These are phyloP conservation scores for Panonychus citri DNA, from an alignment of 1,140 invertebrate species.

Conservation along the genomic window DNA sequence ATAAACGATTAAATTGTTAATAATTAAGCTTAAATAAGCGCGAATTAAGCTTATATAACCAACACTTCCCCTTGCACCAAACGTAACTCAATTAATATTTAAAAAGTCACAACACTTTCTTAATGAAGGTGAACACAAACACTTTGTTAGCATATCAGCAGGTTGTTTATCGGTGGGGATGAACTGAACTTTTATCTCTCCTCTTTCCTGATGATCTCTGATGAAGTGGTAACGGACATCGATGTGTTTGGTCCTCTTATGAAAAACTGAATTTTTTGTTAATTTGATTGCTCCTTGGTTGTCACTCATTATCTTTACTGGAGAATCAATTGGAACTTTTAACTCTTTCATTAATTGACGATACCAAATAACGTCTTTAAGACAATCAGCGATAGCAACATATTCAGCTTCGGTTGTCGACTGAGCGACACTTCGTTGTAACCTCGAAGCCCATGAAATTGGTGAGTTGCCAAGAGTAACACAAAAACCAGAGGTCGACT, in stretches of 20 bases:
- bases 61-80: too few relatives aligned
- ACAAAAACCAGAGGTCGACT: not conserved
- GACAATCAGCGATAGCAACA: slow-evolving; percentile 1
- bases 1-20: too few relatives aligned
- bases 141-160: slow-evolving; percentile 22
- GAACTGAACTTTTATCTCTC: not conserved
- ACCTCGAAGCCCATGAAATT: not conserved
- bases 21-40: too few relatives aligned
- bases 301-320: not conserved
- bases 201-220: slow-evolving; percentile 10
- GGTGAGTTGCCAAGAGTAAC: not conserved
- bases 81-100: too few relatives aligned
- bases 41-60: too few relatives aligned
- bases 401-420: slow-evolving; percentile 10
- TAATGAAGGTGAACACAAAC: not conserved
- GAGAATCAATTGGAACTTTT: not conserved
- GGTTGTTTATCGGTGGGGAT: slow-evolving; percentile 13
- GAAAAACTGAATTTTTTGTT: not conserved
- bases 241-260: slow-evolving; percentile 1
- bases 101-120: too few relatives aligned
- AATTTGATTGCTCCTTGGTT: not conserved
- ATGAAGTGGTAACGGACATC: slow-evolving; percentile 1
- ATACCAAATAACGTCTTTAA: slow-evolving; percentile 8
- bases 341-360: slow-evolving; percentile 1
- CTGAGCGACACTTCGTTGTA: slow-evolving; percentile 1